Percentiles rank a stretch among this genome's conserved stretches.
phyloP scores from a whole-genome alignment of 1,140 invertebrate genomes.

The Drosophila murphyi region DNA sequence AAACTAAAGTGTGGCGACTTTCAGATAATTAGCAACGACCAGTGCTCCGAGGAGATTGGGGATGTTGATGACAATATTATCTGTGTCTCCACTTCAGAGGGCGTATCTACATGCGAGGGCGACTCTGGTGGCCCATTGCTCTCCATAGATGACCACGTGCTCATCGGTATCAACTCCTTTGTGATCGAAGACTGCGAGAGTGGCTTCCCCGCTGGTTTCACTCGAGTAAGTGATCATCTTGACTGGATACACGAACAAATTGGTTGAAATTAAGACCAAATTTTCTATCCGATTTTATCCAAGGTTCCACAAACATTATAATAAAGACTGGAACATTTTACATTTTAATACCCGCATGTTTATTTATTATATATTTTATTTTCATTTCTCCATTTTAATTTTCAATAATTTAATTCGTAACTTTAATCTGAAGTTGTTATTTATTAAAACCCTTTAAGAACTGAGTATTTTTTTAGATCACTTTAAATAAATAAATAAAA shows the following conservation, averaged over 20 bases:
- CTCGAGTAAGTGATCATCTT: slow-evolving; percentile 12
- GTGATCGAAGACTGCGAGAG: neutral
- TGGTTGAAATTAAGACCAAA: too few species aligned
- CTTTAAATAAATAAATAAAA: too few species aligned
- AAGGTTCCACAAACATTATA: too few species aligned
- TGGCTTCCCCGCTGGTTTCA: slow-evolving; percentile 15
- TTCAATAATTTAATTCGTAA: too few species aligned
- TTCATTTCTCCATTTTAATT: too few species aligned
- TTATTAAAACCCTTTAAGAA: too few species aligned
- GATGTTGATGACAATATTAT: neutral
- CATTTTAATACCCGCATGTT: too few species aligned
- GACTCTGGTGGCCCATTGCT: slow-evolving; percentile 45
- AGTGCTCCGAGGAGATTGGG: slow-evolving; percentile 12
- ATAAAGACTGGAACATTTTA: too few species aligned
- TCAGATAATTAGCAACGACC: slow-evolving; percentile 7
- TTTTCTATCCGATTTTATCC: too few species aligned
- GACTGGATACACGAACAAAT: slow-evolving; percentile 24
- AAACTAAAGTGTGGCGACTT: slow-evolving; percentile 15
- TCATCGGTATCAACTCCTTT: slow-evolving; percentile 31
- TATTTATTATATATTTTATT: too few species aligned
- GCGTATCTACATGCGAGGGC: slow-evolving; percentile 11
- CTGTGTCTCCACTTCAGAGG: slow-evolving; percentile 30
- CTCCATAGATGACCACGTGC: neutral
- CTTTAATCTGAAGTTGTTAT: too few species aligned
- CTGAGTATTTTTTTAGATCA: too few species aligned